Evolutionary conservation across 2,888 invertebrate species (phyloP).

Genomic region (Augiades crinisus): DNA sequence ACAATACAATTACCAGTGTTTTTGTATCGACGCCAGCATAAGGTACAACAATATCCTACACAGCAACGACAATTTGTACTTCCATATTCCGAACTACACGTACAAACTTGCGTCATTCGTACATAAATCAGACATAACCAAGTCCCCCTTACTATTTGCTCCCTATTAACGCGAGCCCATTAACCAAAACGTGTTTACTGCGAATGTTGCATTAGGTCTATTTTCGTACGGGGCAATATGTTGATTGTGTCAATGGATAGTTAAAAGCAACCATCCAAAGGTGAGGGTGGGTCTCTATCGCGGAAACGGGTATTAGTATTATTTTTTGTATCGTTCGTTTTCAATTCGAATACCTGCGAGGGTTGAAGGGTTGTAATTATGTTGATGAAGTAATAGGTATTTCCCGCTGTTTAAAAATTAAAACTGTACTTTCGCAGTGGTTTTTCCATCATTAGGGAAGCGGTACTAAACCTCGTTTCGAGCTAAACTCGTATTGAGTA

Average conservation of each 20-base stretch:
- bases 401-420: neutral
- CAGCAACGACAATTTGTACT: neutral
- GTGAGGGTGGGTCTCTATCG: constrained; percentile 1
- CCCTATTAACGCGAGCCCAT: neutral
- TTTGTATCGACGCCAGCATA: no score
- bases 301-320: neutral
- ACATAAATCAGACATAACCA: constrained; percentile 1
- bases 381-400: neutral
- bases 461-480: no score
- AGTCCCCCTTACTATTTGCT: neutral
- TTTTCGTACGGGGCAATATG: neutral
- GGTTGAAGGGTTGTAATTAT: neutral
- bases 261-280: constrained; percentile 5
- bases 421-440: neutral
- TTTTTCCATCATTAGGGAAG: neutral
- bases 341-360: neutral
- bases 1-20: no score
- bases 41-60: neutral
- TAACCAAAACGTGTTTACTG: neutral
- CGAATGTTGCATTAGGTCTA: neutral
- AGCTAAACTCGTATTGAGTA: no score
- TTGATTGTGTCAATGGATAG: constrained; percentile 16
- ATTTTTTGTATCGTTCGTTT: neutral
- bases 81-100: neutral
- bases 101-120: neutral